Evolutionary conservation across 2,888 invertebrate species (phyloP).

Genomic region (Tachina fera): DNA sequence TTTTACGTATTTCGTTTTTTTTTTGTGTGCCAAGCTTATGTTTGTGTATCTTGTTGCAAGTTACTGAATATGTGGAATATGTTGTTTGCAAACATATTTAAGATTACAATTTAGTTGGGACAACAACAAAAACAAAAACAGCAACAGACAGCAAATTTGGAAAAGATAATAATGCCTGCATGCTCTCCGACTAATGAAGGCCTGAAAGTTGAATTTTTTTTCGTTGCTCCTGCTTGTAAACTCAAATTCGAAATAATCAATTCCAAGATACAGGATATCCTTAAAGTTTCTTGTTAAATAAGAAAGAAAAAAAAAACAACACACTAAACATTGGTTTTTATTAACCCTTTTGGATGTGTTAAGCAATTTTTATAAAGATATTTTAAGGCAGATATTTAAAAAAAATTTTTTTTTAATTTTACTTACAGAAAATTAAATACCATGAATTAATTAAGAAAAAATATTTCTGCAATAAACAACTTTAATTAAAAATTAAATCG

Average conservation of each 20-base stretch:
- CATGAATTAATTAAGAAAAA: too few relatives aligned
- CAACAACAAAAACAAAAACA: slow-evolving; percentile 30
- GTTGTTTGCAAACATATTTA: slow-evolving; percentile 68
- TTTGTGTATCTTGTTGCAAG: slow-evolving; percentile 40
- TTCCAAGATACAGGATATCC: slow-evolving; percentile 62
- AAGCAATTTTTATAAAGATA: neutral
- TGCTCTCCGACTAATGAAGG: slow-evolving; percentile 45
- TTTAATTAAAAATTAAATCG: too few relatives aligned
- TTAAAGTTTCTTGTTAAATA: slow-evolving; percentile 31
- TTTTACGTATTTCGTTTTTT: neutral
- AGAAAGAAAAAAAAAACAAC: neutral
- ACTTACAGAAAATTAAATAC: too few relatives aligned
- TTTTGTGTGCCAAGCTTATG: slow-evolving; percentile 25
- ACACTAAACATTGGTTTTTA: slow-evolving; percentile 7
- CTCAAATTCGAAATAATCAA: slow-evolving; percentile 50
- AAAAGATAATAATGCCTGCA: slow-evolving; percentile 41
- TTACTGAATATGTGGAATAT: slow-evolving; percentile 62
- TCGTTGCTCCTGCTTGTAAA: slow-evolving; percentile 39
- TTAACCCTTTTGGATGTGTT: slow-evolving; percentile 20
- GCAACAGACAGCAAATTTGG: slow-evolving; percentile 20
- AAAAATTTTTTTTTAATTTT: too few relatives aligned
- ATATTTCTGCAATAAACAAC: too few relatives aligned
- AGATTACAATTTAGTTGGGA: slow-evolving; percentile 59
- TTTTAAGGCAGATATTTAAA: too few relatives aligned
- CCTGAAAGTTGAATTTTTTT: slow-evolving; percentile 35